These are phyloP conservation scores for Drymonia ruficornis DNA, from an alignment of 2,888 invertebrate genomes.

Conservation along the genomic window DNA sequence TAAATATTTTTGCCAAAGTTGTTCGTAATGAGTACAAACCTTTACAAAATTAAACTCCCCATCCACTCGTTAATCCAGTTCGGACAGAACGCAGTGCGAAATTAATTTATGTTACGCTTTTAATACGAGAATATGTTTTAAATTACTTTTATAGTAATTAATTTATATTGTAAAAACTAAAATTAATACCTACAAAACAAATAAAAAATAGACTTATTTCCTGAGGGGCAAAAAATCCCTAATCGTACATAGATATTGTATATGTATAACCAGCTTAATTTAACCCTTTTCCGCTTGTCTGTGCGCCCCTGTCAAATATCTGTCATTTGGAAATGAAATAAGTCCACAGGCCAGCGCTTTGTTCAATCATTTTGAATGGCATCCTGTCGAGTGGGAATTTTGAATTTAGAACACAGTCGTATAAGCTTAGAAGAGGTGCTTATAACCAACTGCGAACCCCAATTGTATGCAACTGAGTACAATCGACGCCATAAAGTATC, in stretches of 20 bases:
- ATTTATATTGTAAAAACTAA: no score
- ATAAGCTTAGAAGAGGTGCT: background rate
- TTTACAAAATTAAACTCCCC: slow-evolving; percentile 24
- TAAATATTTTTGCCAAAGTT: background rate
- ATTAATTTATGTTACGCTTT: slow-evolving; percentile 28
- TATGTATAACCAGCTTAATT: background rate
- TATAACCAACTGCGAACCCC: background rate
- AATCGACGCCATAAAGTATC: slow-evolving; percentile 23
- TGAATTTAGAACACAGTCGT: background rate
- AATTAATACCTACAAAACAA: no score
- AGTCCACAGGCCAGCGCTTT: background rate
- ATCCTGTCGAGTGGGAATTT: background rate
- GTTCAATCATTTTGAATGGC: background rate
- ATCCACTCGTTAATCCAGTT: slow-evolving; percentile 28
- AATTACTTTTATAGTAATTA: no score
- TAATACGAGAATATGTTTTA: slow-evolving; percentile 8
- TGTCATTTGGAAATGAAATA: slow-evolving; percentile 7
- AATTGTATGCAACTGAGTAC: background rate
- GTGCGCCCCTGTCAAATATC: no score
- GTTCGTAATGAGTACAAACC: background rate
- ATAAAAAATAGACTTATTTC: background rate
- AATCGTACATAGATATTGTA: background rate
- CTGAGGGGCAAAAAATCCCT: background rate
- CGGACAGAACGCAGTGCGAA: slow-evolving; percentile 12
- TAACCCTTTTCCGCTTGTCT: no score